Percentiles rank a stretch among this genome's conserved stretches.
Evolutionary conservation across 2,113 vertebrate species (phyloP).

Genomic region (Pterocles orientalis): DNA sequence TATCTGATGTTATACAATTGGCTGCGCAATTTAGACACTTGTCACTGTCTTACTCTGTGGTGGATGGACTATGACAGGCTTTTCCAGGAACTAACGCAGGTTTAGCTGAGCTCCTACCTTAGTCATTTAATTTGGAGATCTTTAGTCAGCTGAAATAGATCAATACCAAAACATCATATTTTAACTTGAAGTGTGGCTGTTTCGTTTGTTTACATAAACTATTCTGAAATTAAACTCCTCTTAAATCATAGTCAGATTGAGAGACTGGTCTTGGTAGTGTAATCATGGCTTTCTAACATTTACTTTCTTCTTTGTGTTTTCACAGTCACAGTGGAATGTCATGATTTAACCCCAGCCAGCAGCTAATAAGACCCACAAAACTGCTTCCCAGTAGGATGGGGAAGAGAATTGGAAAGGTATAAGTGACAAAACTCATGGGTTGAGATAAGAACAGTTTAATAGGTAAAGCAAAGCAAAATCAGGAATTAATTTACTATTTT

Average conservation of each 20-base stretch:
- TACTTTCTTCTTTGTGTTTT: background rate
- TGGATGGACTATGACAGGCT: background rate
- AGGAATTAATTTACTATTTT: background rate
- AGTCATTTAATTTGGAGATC: background rate
- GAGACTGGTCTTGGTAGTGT: background rate
- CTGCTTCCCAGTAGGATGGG: rapidly evolving
- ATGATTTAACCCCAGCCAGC: background rate
- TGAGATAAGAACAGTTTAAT: background rate
- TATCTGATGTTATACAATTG: background rate
- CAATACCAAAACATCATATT: background rate
- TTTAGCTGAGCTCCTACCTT: background rate
- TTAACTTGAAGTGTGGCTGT: background rate
- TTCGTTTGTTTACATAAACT: background rate
- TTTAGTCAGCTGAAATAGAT: background rate
- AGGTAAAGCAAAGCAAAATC: background rate
- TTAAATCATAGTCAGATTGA: background rate
- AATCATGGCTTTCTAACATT: background rate
- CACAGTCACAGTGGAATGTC: background rate
- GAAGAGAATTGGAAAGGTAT: background rate
- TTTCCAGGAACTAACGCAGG: background rate
- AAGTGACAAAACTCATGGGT: background rate
- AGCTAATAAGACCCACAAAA: background rate
- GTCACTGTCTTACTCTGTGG: background rate
- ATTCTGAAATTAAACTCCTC: background rate
- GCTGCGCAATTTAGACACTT: background rate